Percentiles rank a stretch among this genome's conserved stretches.
phyloP scores from a whole-genome alignment of 2,888 invertebrate genomes.

The Noctua pronuba region DNA sequence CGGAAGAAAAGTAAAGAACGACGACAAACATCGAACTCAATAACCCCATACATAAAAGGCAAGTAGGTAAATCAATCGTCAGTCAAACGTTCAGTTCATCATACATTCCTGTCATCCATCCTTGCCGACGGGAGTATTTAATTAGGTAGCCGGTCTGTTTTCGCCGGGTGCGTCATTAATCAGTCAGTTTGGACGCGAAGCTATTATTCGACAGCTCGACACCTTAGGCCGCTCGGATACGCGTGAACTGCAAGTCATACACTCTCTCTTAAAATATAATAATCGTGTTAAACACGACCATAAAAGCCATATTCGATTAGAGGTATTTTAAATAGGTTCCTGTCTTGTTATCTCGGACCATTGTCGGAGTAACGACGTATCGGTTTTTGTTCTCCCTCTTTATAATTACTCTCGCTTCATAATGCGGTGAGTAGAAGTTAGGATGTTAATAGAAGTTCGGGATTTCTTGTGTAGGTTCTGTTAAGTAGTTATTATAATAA shows the following conservation, averaged over 20 bases:
- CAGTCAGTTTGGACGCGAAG: slow-evolving; percentile 84
- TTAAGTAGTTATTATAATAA: slow-evolving; percentile 51
- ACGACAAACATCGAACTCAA: slow-evolving; percentile 17
- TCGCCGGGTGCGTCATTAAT: slow-evolving; percentile 88
- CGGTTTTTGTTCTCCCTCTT: slow-evolving; percentile 81
- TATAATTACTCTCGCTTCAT: slow-evolving; percentile 80
- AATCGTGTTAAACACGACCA: slow-evolving; percentile 89
- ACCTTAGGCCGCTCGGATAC: slow-evolving; percentile 80
- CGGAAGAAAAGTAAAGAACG: slow-evolving; percentile 6
- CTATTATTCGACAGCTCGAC: slow-evolving; percentile 88
- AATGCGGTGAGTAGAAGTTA: slow-evolving; percentile 54
- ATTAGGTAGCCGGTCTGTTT: slow-evolving; percentile 87
- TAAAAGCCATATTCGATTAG: slow-evolving; percentile 89
- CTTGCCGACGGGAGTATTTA: slow-evolving; percentile 81
- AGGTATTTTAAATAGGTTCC: slow-evolving; percentile 87
- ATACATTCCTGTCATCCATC: slow-evolving; percentile 72
- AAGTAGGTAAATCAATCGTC: slow-evolving; percentile 64
- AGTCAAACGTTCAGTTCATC: slow-evolving; percentile 71
- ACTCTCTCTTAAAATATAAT: slow-evolving; percentile 89
- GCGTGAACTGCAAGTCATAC: slow-evolving; percentile 88
- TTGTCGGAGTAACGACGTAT: slow-evolving; percentile 83
- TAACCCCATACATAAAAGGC: slow-evolving; percentile 22
- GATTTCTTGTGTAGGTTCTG: slow-evolving; percentile 41
- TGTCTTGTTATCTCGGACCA: slow-evolving; percentile 85
- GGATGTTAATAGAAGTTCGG: slow-evolving; percentile 53